Base-by-base conservation (phyloP, 2,113 vertebrate genomes). In the Strix uralensis region DNA sequence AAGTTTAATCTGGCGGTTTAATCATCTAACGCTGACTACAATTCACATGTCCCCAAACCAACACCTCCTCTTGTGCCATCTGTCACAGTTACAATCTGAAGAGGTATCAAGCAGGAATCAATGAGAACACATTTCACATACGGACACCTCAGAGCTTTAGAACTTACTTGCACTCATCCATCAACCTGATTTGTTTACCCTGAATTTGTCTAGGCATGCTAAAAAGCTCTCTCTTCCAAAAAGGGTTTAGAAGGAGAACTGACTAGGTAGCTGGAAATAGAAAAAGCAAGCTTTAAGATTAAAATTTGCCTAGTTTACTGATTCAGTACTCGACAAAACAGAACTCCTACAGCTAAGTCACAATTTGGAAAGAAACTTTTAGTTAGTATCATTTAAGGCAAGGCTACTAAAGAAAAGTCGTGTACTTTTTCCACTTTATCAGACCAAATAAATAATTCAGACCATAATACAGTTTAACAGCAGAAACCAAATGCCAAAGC, bases 1-100 rank as follows among this genome's bases (percentile, higher is more conserved):
- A 79, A 89, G 85, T 71, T 95, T 81, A 23, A 84, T 70, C 54
- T 70, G 67, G 44, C 40, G 80, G 30, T 36, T 85, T 61, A 57
- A 85, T 59, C 90, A 88, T 81, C 81, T 69, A 54, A 17, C 1
- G 0, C 78, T 86, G 81, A 91, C 87, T 95, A 77, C 78, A 57
- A 38, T 65, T 90, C 74, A n/a, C 44, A 61, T 17, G 40, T 26
- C 84, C 90, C 55, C 58, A 38, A 15, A 79, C 54, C 82, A 93
- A 88, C 93, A 93, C 92, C 55, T 87, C 83, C 86, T 9, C 86
- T 92, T 17, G 54, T 2, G 9, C 86, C 92, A 92, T 85, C 86
- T 92, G 92, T 62, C 89, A 86, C 47, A 65, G 77, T 21, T 40
- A 85, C 54, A 42, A 7, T 26, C 44, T 62, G 27, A 87, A 82